Conservation (phyloP, 2,113 vertebrate species). For the Vidua chalybeata region DNA sequence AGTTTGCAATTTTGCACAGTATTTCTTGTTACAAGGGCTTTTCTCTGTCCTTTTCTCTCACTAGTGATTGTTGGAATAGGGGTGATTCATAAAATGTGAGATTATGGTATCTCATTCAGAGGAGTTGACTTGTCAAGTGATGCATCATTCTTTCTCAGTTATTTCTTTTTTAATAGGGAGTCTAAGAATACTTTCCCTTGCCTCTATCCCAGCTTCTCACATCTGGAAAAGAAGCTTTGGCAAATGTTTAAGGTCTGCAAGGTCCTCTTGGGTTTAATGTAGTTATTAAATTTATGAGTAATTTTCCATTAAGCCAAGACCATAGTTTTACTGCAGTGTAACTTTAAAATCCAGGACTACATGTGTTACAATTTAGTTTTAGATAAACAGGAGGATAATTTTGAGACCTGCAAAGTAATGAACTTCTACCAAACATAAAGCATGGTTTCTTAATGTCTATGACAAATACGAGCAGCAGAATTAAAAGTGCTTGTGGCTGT, state of each 20-base stretch:
- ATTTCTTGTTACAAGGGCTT: background rate
- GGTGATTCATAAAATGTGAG: background rate
- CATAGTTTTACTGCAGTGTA: background rate
- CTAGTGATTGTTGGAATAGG: background rate
- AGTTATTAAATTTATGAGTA: slow-evolving; percentile 45
- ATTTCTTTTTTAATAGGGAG: background rate
- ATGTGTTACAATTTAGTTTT: background rate
- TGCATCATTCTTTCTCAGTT: background rate
- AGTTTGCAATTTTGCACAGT: background rate
- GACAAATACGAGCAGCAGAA: background rate
- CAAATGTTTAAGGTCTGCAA: slow-evolving; percentile 11
- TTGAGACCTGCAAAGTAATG: background rate
- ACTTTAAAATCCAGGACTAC: slow-evolving; percentile 2
- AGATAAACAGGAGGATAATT: background rate
- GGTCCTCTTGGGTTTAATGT: slow-evolving; percentile 40
- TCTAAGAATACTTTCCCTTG: background rate
- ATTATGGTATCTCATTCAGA: background rate
- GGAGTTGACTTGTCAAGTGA: background rate
- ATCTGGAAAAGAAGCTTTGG: slow-evolving; percentile 51
- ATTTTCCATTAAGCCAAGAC: slow-evolving; percentile 40
- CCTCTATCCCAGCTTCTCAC: slow-evolving; percentile 5
- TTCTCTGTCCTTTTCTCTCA: background rate
- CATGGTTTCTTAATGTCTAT: background rate
- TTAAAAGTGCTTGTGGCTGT: background rate
- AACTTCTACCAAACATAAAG: background rate